These are phyloP conservation scores for Apodemia zela DNA, from an alignment of 2,888 invertebrate species.

Conservation along the genomic window DNA sequence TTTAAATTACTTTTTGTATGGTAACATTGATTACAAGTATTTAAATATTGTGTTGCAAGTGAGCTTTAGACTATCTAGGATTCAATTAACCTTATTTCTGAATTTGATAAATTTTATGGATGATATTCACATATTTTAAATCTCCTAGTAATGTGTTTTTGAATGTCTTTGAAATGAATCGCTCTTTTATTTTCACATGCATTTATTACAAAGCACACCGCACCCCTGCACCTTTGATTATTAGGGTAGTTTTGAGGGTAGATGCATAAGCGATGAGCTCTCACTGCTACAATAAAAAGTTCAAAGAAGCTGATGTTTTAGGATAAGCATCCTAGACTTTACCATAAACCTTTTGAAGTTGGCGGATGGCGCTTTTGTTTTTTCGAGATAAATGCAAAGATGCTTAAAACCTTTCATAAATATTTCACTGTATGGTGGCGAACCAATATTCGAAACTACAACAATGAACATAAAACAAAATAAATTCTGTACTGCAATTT, in stretches of 20 bases:
- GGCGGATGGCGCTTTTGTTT: not conserved
- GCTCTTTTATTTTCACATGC: not conserved
- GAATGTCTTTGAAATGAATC: not conserved
- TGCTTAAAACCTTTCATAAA: not conserved
- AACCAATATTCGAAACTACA: no score
- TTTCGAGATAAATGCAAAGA: not conserved
- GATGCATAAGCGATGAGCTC: not conserved
- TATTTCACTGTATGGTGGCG: no score
- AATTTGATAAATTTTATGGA: no score
- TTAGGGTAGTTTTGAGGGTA: conserved; percentile 3
- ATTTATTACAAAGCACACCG: not conserved
- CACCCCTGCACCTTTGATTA: not conserved
- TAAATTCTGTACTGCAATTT: no score
- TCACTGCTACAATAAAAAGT: not conserved
- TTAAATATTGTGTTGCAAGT: no score
- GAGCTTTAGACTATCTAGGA: no score
- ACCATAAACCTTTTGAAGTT: not conserved
- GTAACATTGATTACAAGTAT: no score
- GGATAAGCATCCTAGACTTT: not conserved
- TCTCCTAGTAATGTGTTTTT: not conserved
- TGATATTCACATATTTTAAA: no score
- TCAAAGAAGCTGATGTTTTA: conserved; percentile 9
- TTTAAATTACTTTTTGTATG: no score
- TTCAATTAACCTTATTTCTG: no score
- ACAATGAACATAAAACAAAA: no score